Conservation (phyloP, 2,888 invertebrate genomes). For the Theretra japonica region DNA sequence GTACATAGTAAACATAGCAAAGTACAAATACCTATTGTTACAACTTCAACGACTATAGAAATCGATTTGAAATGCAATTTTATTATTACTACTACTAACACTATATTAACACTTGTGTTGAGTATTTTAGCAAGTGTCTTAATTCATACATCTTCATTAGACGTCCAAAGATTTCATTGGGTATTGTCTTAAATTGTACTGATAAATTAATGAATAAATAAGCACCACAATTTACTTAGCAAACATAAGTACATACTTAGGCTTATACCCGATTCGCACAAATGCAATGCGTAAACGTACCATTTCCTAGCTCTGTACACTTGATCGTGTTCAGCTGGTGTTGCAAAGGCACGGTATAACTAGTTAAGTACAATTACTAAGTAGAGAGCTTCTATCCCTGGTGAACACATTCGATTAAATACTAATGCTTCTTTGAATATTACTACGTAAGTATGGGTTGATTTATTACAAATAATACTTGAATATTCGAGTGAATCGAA, state of each 20-base stretch:
- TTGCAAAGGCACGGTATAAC: not conserved
- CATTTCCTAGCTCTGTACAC: too few species aligned
- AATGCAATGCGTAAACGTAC: constrained; percentile 3
- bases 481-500: not conserved
- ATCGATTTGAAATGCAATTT: not conserved
- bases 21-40: not conserved
- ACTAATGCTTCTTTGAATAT: not conserved
- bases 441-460: not conserved
- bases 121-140: not conserved
- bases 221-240: constrained; percentile 7
- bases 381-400: constrained; percentile 24
- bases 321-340: not conserved
- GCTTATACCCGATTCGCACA: not conserved
- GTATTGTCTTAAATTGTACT: not conserved
- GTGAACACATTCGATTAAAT: constrained; percentile 22
- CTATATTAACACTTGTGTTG: not conserved
- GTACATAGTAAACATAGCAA: not conserved
- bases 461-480: not conserved
- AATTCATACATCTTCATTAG: not conserved
- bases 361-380: constrained; percentile 9
- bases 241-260: not conserved
- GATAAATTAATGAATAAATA: constrained; percentile 13
- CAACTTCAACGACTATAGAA: not conserved
- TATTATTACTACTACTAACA: not conserved
- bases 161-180: not conserved